Percentiles rank a stretch among this genome's conserved stretches.
phyloP scores from a whole-genome alignment of 2,113 vertebrate species.

The Nesoenas mayeri region DNA sequence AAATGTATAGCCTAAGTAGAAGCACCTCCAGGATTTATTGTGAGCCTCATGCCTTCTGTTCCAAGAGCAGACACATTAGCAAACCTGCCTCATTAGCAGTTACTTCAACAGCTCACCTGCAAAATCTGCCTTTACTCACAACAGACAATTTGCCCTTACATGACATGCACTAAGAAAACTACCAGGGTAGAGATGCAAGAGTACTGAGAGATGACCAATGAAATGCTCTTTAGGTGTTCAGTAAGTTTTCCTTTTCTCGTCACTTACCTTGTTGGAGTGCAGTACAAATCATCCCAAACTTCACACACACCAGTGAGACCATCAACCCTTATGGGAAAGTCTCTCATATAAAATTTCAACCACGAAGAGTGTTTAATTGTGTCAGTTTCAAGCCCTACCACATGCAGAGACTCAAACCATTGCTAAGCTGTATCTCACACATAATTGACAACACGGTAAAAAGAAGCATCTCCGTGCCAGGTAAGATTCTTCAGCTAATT shows the following conservation, averaged over 20 bases:
- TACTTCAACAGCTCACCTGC: background rate
- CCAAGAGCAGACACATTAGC: background rate
- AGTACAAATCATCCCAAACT: background rate
- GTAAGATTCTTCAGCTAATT: background rate
- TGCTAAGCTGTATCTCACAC: background rate
- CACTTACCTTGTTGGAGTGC: background rate
- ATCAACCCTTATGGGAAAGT: background rate
- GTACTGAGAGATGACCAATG: background rate
- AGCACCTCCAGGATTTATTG: background rate
- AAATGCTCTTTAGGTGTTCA: background rate
- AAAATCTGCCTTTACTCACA: background rate
- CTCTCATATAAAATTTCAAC: background rate
- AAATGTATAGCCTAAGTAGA: background rate
- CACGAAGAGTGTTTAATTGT: background rate
- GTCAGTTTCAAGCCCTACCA: background rate
- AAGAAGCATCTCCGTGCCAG: background rate
- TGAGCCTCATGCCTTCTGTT: background rate
- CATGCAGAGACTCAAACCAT: background rate
- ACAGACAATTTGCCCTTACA: background rate
- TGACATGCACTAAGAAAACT: rapidly evolving
- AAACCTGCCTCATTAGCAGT: background rate
- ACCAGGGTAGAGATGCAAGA: background rate
- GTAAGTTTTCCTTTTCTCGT: background rate
- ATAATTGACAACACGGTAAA: background rate
- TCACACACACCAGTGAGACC: background rate